These are phyloP conservation scores for Xiphophorus hellerii DNA, from an alignment of 2,113 vertebrate genomes.

Conservation along the genomic window DNA sequence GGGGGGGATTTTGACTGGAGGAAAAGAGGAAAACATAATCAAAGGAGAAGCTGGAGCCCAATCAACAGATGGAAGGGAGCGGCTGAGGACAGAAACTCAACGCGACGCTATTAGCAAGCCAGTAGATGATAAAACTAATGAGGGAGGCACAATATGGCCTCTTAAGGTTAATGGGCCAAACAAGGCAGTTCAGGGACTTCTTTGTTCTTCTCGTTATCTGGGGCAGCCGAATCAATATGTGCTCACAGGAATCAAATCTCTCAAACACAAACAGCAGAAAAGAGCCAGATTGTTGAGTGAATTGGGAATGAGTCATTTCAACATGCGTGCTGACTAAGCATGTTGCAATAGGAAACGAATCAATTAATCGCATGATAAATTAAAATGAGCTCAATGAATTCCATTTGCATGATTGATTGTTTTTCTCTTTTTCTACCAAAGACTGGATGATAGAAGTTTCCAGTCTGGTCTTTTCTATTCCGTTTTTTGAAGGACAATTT, in stretches of 20 bases:
- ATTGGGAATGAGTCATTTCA: not conserved
- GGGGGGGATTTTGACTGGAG: constrained; percentile 25
- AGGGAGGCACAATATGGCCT: constrained; percentile 12
- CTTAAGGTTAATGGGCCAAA: constrained; percentile 40
- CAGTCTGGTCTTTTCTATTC: too few species aligned
- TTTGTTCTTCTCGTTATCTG: constrained; percentile 18
- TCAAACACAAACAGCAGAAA: constrained; percentile 1
- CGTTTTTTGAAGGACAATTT: too few species aligned
- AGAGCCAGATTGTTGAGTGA: not conserved
- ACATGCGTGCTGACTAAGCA: not conserved
- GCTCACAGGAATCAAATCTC: not conserved
- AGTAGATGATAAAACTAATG: constrained; percentile 41
- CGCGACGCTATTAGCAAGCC: constrained; percentile 21
- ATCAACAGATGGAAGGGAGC: constrained; percentile 55
- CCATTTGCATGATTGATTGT: too few species aligned
- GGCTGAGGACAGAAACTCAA: constrained; percentile 34
- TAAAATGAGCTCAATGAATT: too few species aligned
- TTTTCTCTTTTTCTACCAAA: too few species aligned
- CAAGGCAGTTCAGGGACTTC: constrained; percentile 14
- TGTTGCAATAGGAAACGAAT: too few species aligned
- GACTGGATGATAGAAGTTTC: too few species aligned
- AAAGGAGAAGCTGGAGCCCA: constrained; percentile 42
- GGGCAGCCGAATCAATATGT: constrained; percentile 33
- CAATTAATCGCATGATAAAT: too few species aligned
- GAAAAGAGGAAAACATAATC: constrained; percentile 23